Conservation (phyloP, 2,113 vertebrate species). For the Hippopotamus amphibius region DNA sequence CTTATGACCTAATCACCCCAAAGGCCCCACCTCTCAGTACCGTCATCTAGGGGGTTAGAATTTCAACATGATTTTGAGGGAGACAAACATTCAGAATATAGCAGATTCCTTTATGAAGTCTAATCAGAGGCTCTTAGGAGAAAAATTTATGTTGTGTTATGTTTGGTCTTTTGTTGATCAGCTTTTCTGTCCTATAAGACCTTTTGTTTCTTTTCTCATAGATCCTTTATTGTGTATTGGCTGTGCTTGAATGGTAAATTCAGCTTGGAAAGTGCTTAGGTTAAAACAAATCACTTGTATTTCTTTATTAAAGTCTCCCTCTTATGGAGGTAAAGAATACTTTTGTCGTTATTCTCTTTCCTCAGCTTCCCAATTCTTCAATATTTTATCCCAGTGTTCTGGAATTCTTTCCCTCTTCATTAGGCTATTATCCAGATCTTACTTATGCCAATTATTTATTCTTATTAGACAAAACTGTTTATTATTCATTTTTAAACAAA, state of each 20-base stretch:
- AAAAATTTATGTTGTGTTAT: neutral
- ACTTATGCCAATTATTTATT: neutral
- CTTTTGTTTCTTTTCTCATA: slow-evolving; percentile 25
- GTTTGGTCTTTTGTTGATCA: slow-evolving; percentile 22
- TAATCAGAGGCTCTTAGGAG: neutral
- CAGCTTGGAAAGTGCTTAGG: neutral
- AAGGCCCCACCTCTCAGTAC: neutral
- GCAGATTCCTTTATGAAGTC: neutral
- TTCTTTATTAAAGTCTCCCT: neutral
- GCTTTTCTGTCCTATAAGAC: neutral
- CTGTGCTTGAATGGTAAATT: neutral
- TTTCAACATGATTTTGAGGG: neutral
- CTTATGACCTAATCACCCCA: neutral
- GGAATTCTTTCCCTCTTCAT: neutral
- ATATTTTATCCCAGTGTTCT: neutral
- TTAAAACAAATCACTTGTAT: slow-evolving; percentile 20
- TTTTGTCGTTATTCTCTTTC: slow-evolving; percentile 35
- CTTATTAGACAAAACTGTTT: neutral
- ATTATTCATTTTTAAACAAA: slow-evolving; percentile 27
- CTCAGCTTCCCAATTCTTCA: neutral
- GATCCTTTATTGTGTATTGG: neutral
- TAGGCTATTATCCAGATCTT: neutral
- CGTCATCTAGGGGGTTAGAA: neutral
- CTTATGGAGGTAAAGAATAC: slow-evolving; percentile 26
- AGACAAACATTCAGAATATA: neutral